Percentiles rank a stretch among this genome's conserved stretches.
phyloP scores from a whole-genome alignment of 2,888 invertebrate species.

The Hyles lineata region DNA sequence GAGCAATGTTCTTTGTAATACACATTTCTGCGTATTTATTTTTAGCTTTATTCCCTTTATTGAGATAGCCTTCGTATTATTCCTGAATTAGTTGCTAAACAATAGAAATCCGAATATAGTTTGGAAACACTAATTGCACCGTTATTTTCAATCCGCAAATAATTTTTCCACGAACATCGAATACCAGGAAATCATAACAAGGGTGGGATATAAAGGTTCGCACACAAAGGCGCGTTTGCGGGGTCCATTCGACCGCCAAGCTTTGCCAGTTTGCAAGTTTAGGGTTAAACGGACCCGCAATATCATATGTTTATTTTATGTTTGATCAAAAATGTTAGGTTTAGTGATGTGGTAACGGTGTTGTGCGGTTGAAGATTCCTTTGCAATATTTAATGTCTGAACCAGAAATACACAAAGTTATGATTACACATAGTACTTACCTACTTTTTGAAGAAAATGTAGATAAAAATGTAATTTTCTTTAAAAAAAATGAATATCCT shows the following conservation, averaged over 20 bases:
- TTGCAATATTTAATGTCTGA: neutral
- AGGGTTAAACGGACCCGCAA: constrained; percentile 32
- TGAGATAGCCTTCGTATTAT: neutral
- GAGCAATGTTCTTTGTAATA: too few relatives aligned
- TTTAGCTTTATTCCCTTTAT: too few relatives aligned
- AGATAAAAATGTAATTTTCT: too few relatives aligned
- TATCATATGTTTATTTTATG: constrained; percentile 63
- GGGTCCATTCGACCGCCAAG: constrained; percentile 57
- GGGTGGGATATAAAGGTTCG: constrained; percentile 50
- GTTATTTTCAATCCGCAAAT: constrained; percentile 33
- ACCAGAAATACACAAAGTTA: neutral
- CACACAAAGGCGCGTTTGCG: constrained; percentile 66
- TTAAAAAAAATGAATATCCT: too few relatives aligned
- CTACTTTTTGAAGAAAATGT: too few relatives aligned
- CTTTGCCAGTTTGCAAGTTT: constrained; percentile 34
- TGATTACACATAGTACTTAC: neutral
- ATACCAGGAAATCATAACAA: constrained; percentile 63
- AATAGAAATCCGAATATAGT: neutral
- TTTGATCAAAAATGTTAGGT: constrained; percentile 62
- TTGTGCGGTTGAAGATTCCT: constrained; percentile 34
- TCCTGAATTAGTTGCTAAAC: neutral
- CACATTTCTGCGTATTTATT: too few relatives aligned
- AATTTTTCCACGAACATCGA: constrained; percentile 45
- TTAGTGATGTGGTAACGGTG: constrained; percentile 44
- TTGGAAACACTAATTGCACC: neutral